A percentile compares a stretch with the other conserved stretches of the same genome.
These are phyloP conservation scores for Genyomyrus donnyi DNA, from an alignment of 2,113 vertebrate genomes.

Conservation along the genomic window DNA sequence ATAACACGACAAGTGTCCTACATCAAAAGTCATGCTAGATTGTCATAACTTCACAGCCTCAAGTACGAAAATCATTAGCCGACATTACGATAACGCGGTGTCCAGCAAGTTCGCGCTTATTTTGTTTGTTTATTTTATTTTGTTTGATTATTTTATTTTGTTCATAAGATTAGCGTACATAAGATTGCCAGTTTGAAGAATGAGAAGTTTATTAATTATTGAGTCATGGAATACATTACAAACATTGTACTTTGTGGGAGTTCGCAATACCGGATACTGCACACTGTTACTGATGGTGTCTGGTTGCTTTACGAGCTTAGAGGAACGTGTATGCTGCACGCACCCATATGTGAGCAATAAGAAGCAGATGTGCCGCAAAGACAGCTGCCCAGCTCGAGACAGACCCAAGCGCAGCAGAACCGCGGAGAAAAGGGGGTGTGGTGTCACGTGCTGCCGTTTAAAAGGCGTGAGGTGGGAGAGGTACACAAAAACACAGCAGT, in stretches of 20 bases:
- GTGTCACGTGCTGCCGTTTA: conserved; percentile 48
- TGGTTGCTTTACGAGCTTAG: background rate
- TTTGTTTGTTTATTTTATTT: background rate
- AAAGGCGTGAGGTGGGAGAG: conserved; percentile 22
- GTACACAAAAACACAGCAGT: conserved; percentile 1
- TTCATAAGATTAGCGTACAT: background rate
- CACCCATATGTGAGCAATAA: conserved; percentile 20
- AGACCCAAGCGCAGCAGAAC: background rate
- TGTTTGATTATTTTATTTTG: background rate
- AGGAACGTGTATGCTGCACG: background rate
- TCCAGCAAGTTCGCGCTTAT: background rate
- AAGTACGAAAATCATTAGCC: too few relatives aligned
- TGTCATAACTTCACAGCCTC: background rate
- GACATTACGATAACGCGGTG: background rate
- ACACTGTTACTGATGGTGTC: background rate
- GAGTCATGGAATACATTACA: background rate
- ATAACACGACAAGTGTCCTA: background rate
- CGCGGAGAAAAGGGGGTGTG: conserved; percentile 34
- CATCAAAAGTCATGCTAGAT: background rate
- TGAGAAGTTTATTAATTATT: background rate
- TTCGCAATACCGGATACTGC: background rate
- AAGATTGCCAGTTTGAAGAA: background rate
- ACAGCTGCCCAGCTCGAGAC: conserved; percentile 45
- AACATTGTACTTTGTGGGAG: background rate
- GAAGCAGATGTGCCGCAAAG: conserved; percentile 40